Base-by-base conservation (phyloP, 1,140 invertebrate genomes). In the Zaprionus gabonicus region DNA sequence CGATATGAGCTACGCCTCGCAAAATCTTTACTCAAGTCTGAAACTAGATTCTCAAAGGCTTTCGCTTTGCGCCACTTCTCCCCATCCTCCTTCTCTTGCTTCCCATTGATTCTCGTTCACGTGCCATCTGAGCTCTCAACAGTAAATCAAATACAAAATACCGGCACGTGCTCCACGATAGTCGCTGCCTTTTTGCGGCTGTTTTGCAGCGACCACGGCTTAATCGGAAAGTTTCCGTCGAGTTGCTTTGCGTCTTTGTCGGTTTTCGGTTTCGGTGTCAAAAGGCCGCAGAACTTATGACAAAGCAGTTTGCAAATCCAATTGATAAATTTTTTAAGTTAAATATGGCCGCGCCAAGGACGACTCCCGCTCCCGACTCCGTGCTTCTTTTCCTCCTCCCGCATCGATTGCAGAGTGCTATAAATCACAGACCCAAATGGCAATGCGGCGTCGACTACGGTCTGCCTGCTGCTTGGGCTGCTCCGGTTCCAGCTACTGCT, bases 81-180 rank as follows among this genome's bases (percentile, higher is more conserved):
- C 17, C 6, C 23, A 0, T 15, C 4, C 25, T 46, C 5, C 3
- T 28, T 13, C 38, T 9, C 38, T 41, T 41, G 6, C 20, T 23
- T 4, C 46, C 20, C 46, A 51, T 23, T 13, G 20, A 12, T 46
- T 28, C 25, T 15, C n/a, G 34, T 68, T 17, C 15, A 23, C 31
- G 23, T 27, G 27, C 60, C 78, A 82, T 82, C 71, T 79, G 75
- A 71, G 57, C 71, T 70, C 72, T 56, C 59, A 75, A 59, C 82
- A 86, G 80, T 86, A 86, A 86, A 86, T 86, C 82, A 86, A 86
- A 86, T 87, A 87, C 83, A 86, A 86, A 86, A 86, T 66, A 80
- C 80, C 78, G 67, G 82, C 82, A 86, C 80, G 82, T 87, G 82
- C 82, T 64, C 82, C 59, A 46, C 25, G 60, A 64, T 41, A 53